These are phyloP conservation scores for Anhinga rufa DNA, from an alignment of 2,113 vertebrate genomes.

Conservation along the genomic window DNA sequence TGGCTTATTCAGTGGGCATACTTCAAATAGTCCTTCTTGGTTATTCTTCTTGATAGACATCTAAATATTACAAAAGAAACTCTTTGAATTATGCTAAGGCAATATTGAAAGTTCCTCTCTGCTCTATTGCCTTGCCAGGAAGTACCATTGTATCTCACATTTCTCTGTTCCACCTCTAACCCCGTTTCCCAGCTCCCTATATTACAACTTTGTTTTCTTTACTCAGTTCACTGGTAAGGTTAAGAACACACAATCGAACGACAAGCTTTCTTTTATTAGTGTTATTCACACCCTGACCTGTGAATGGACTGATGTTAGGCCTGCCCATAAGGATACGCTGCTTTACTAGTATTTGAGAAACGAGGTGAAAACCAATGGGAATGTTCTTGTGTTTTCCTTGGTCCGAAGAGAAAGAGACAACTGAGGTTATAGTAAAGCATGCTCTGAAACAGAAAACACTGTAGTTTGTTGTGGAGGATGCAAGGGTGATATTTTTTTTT, in stretches of 20 bases:
- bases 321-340: not conserved
- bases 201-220: not conserved
- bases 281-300: not conserved
- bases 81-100: not conserved
- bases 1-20: not conserved
- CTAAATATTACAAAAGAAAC: conserved; percentile 1
- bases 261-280: not conserved
- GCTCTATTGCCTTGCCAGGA: not conserved
- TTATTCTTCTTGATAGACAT: not conserved
- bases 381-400: not conserved
- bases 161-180: not conserved
- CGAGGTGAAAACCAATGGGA: not conserved
- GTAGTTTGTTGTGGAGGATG: not conserved
- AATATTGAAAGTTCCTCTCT: not conserved
- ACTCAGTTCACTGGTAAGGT: not conserved
- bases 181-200: not conserved
- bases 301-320: not conserved
- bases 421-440: not conserved
- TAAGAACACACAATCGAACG: not conserved
- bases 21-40: not conserved
- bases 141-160: not conserved
- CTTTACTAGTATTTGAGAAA: not conserved
- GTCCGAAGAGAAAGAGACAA: not conserved
- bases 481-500: not conserved
- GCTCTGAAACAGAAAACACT: not conserved